A percentile compares a stretch with the other conserved stretches of the same genome.
Evolutionary conservation across 2,113 vertebrate species (phyloP).

Genomic region (Zonotrichia leucophrys): DNA sequence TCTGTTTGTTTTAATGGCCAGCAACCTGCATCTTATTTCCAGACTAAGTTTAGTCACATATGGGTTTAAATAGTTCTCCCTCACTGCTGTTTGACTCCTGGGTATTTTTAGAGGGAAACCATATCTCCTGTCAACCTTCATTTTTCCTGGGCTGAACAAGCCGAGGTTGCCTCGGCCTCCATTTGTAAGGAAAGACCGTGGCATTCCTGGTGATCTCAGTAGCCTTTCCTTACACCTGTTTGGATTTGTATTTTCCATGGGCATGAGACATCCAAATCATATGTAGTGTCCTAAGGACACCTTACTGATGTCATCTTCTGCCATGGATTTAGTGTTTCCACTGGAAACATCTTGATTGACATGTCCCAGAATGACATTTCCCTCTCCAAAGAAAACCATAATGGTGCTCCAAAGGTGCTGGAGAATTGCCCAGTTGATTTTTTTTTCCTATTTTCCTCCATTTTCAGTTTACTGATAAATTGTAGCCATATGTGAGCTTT

Average conservation of each 20-base stretch:
- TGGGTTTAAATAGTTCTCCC: constrained; percentile 37
- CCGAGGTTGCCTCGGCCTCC: neutral
- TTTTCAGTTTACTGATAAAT: neutral
- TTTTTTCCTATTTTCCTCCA: neutral
- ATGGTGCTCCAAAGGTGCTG: fast-evolving
- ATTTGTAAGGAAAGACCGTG: neutral
- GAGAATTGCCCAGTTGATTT: neutral
- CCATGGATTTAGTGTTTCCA: neutral
- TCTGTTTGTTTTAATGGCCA: neutral
- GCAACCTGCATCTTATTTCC: constrained; percentile 14
- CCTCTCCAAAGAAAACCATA: neutral
- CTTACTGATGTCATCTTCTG: neutral
- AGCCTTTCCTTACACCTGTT: constrained; percentile 11
- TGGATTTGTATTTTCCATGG: neutral
- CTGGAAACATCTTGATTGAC: neutral
- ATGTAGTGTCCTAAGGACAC: neutral
- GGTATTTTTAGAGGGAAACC: constrained; percentile 57
- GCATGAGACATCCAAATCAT: neutral
- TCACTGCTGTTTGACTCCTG: neutral
- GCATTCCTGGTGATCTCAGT: neutral
- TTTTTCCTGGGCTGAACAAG: neutral
- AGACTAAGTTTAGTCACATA: constrained; percentile 41
- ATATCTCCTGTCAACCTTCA: neutral
- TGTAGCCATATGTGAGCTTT: neutral
- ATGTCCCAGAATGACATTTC: neutral